Conservation (phyloP, 2,113 vertebrate species). For the Grantiella picta region DNA sequence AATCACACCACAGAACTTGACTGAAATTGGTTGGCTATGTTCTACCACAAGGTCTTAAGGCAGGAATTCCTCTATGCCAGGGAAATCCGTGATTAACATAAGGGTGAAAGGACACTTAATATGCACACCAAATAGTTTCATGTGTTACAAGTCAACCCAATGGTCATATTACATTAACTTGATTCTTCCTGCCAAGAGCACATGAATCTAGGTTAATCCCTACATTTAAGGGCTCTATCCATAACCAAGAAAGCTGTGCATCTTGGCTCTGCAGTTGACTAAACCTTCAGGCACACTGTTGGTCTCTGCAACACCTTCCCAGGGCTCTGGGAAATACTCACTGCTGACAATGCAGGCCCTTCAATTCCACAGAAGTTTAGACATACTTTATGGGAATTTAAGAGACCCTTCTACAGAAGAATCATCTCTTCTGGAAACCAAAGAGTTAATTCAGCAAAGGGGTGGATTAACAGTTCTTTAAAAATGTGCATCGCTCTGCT, state of each 20-base stretch:
- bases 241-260: not conserved
- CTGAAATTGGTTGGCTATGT: not conserved
- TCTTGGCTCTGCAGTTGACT: not conserved
- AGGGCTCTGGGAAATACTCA: not conserved
- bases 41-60: not conserved
- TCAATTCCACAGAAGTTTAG: not conserved
- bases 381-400: not conserved
- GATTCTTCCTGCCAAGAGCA: not conserved
- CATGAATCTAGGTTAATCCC: slow-evolving; percentile 12
- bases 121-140: not conserved
- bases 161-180: not conserved
- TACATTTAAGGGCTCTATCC: not conserved
- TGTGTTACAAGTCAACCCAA: not conserved
- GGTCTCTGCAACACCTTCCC: not conserved
- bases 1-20: not conserved
- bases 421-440: not conserved
- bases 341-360: not conserved
- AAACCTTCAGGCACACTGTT: not conserved
- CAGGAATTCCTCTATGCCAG: not conserved
- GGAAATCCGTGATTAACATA: not conserved
- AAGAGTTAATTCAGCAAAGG: slow-evolving; percentile 13
- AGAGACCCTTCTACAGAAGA: not conserved
- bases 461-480: not conserved
- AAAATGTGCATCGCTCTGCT: not conserved
- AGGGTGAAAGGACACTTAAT: not conserved